phyloP scores from a whole-genome alignment of 1,140 invertebrate genomes.

The Papilio glaucus region DNA sequence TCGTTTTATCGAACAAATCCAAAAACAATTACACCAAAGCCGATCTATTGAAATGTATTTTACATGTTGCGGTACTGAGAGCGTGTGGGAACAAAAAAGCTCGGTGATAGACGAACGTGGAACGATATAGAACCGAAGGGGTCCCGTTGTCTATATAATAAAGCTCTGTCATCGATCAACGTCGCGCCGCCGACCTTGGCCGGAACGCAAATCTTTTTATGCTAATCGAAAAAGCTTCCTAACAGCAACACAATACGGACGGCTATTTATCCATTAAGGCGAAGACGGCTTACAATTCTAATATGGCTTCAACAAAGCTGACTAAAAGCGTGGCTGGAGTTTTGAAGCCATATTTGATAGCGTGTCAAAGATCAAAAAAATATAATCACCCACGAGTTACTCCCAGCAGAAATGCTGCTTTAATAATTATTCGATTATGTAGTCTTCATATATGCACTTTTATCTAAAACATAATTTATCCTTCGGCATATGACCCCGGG shows the following conservation, averaged over 20 bases:
- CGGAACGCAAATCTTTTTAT: slow-evolving; percentile 29
- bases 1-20: slow-evolving; percentile 26
- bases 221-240: slow-evolving; percentile 32
- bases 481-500: too few relatives aligned
- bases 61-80: background rate
- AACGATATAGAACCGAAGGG: slow-evolving; percentile 3
- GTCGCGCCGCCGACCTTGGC: slow-evolving; percentile 40
- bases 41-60: slow-evolving; percentile 36
- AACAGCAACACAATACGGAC: slow-evolving; percentile 24
- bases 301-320: background rate
- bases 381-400: background rate
- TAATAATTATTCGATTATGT: background rate
- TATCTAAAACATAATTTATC: too few relatives aligned
- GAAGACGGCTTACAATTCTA: background rate
- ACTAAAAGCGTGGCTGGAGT: background rate
- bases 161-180: slow-evolving; percentile 48
- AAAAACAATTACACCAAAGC: slow-evolving; percentile 34
- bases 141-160: slow-evolving; percentile 35
- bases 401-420: background rate
- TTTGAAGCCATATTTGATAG: slow-evolving; percentile 8
- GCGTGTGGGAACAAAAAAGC: slow-evolving; percentile 29
- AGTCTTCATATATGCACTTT: too few relatives aligned
- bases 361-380: slow-evolving; percentile 1
- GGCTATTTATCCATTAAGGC: slow-evolving; percentile 26
- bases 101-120: background rate